Evolutionary conservation across 2,113 vertebrate genomes (phyloP).

Genomic region (Nycticorax nycticorax): DNA sequence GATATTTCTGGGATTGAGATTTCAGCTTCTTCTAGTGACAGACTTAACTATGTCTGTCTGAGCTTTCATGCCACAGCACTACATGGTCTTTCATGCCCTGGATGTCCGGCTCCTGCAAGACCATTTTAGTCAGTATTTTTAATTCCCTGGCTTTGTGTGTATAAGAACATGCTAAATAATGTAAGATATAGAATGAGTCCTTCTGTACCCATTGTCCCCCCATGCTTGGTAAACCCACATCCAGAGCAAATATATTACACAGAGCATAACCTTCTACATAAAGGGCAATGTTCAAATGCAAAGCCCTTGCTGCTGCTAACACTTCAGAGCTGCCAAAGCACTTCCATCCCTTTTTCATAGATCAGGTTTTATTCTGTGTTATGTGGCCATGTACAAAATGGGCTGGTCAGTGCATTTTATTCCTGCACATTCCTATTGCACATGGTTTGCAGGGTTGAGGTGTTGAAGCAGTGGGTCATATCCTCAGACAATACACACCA

Average conservation of each 20-base stretch:
- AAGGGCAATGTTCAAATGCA: not conserved
- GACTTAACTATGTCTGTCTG: not conserved
- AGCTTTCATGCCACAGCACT: not conserved
- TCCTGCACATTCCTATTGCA: not conserved
- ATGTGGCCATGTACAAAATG: not conserved
- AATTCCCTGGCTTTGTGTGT: not conserved
- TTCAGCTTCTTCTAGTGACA: not conserved
- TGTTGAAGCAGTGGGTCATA: not conserved
- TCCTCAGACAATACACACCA: not conserved
- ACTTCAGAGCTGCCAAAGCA: accelerated
- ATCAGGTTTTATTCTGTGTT: not conserved
- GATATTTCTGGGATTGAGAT: not conserved
- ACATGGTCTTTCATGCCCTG: not conserved
- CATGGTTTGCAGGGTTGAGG: accelerated
- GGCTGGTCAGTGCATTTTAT: not conserved
- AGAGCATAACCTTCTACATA: not conserved
- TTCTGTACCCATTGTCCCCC: not conserved
- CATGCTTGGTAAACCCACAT: not conserved
- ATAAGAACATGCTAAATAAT: not conserved
- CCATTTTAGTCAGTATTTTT: not conserved
- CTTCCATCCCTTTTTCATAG: not conserved
- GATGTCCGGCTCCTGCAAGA: not conserved
- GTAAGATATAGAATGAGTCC: not conserved
- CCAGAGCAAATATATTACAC: not conserved
- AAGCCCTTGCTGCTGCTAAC: not conserved